Base-by-base conservation (phyloP, 2,888 invertebrate species). In the Campaea margaritaria region DNA sequence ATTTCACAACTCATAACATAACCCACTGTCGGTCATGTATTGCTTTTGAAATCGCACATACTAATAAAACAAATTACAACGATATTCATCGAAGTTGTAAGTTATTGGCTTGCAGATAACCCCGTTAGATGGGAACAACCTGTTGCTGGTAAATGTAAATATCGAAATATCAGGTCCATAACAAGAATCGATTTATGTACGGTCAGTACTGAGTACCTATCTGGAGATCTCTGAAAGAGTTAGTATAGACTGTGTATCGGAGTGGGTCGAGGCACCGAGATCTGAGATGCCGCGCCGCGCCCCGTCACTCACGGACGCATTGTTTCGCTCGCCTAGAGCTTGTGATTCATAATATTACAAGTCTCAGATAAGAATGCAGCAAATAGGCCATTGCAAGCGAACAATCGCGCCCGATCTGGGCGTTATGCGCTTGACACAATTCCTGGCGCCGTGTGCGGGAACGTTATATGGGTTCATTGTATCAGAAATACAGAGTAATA, bases 291-390 rank as follows among this genome's bases (percentile, higher is more conserved):
- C 88, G 88, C 79, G 75, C 73, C 86, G 84, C 86, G 80, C 84
- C 86, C 85, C 82, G 87, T 88, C 89, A 86, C 81, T 89, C 87
- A 83, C 74, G 78, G 76, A 73, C 74, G 81, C 83, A 91, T 90
- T 90, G 89, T 89, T 84, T 82, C 81, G 79, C 73, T 77, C 77
- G 80, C 75, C 81, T 78, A 83, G 85, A 83, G 76, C 78, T 70
- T 83, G 85, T 90, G 89, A 90, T 85, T 89, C 90, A 91, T 89
- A 73, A 80, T 80, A 85, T 81, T 82, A 82, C 83, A 83, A 83
- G 80, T 84, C 86, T 77, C 74, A 82, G 89, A 89, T 89, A 88
- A 89, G 86, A 87, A 83, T 85, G 83, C 84, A 84, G 80, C 82
- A 87, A 89, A 88, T 87, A 84, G 89, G 86, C 82, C 90, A 86